A percentile compares a stretch with the other conserved stretches of the same genome.
phyloP scores from a whole-genome alignment of 2,888 invertebrate genomes.

The Lycophotia porphyrea region DNA sequence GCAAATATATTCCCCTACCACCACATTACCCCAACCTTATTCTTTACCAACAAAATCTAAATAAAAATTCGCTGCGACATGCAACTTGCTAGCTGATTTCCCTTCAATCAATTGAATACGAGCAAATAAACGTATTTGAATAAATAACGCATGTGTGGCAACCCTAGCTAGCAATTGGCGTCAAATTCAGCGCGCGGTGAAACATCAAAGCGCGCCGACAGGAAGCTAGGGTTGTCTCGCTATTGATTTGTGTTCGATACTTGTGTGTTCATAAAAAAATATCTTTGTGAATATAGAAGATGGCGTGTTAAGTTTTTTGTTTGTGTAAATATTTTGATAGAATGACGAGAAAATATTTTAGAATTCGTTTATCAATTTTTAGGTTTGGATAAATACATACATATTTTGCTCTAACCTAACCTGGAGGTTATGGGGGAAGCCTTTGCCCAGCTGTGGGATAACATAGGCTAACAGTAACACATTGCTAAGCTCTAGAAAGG shows the following conservation, averaged over 20 bases:
- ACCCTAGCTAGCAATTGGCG: slow-evolving; percentile 80
- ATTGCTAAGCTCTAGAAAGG: background rate
- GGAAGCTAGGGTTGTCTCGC: slow-evolving; percentile 68
- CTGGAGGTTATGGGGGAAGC: background rate
- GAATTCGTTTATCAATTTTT: background rate
- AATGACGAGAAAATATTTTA: background rate
- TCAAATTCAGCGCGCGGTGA: slow-evolving; percentile 75
- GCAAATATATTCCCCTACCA: background rate
- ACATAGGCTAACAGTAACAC: background rate
- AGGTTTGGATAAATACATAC: background rate
- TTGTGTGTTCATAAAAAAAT: slow-evolving; percentile 37
- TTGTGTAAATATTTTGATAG: slow-evolving; percentile 16
- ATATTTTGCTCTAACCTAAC: background rate
- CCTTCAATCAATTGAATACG: slow-evolving; percentile 76
- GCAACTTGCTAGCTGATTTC: slow-evolving; percentile 49
- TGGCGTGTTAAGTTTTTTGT: slow-evolving; percentile 2
- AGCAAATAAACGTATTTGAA: slow-evolving; percentile 83
- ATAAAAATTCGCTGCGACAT: slow-evolving; percentile 30
- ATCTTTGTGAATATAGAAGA: slow-evolving; percentile 22
- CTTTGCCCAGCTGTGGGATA: background rate
- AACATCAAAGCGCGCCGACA: slow-evolving; percentile 77
- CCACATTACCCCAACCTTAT: slow-evolving; percentile 3
- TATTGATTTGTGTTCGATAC: slow-evolving; percentile 67
- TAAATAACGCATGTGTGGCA: slow-evolving; percentile 75
- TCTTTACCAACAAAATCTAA: slow-evolving; percentile 21